Evolutionary conservation across 1,140 invertebrate genomes (phyloP), one percentile per base, ranked within the genome.

Genomic region (Andricus grossulariae): DNA sequence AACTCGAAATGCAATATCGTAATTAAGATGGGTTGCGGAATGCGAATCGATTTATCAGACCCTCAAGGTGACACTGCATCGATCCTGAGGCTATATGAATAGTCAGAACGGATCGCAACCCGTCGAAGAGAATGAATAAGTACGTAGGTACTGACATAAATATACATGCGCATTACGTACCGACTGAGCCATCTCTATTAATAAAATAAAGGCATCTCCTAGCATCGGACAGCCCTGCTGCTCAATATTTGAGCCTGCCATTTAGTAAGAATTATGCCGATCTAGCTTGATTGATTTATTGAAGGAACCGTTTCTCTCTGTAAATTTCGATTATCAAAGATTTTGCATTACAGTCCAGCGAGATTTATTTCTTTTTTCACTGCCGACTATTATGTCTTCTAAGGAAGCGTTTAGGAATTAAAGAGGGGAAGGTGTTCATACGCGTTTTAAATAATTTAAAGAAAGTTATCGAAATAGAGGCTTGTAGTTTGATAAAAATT

Each of bases 121-220:
- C 82, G 79, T 82, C 75, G 82, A 80, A 82, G 75, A 84, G 82
- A 87, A 86, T 82, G 82, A 88, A 88, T 88, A 87, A 87, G 83
- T 85, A 83, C 80, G 75, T 76, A 66, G 76, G 71, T 78, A 74
- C 81, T 76, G 75, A 82, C 83, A 85, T 84, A 86, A 88, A 85
- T 85, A 86, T 85, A 85, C 83, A 80, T 83, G 75, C 82, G 82
- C 81, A 82, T 83, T 81, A 85, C 80, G 76, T 75, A 74, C 70
- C 51, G 75, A 60, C 80, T 79, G 84, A 88, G 84, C 82, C 85
- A 87, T 87, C 85, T 85, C 87, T 88, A 87, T 88, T 89, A 89
- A 88, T 88, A 89, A 87, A 88, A 89, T 87, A 87, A 87, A 87
- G 84, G 82, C 82, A 84, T 84, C 73, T 76, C 72, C 51, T 71